phyloP scores from a whole-genome alignment of 2,797 vertebrate genomes.

The Numenius phaeopus region DNA sequence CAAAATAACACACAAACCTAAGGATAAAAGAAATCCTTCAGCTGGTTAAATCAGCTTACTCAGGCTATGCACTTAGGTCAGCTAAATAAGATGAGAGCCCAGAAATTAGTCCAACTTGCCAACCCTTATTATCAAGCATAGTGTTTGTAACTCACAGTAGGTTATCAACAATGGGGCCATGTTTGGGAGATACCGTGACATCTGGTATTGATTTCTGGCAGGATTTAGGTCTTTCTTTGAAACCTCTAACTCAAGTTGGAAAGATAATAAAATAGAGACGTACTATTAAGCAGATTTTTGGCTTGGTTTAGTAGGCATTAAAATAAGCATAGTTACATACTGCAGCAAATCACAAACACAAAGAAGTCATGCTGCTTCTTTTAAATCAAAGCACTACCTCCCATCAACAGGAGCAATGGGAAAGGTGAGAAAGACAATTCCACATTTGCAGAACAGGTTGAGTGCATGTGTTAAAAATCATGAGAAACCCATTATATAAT shows the following conservation, averaged over 20 bases:
- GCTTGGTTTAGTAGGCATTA: neutral
- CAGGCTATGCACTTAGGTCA: neutral
- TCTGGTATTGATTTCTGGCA: conserved; percentile 40
- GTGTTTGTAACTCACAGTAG: conserved; percentile 28
- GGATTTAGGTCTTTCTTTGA: neutral
- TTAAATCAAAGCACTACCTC: neutral
- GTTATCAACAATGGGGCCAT: neutral
- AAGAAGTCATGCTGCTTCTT: neutral
- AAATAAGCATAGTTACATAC: neutral
- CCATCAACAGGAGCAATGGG: neutral
- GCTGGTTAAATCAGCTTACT: neutral
- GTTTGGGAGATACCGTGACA: neutral
- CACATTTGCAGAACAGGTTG: neutral
- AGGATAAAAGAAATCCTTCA: neutral
- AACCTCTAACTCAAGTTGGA: neutral
- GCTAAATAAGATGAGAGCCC: neutral
- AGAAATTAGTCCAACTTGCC: conserved; percentile 19
- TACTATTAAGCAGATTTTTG: neutral
- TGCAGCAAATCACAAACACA: neutral
- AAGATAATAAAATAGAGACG: neutral
- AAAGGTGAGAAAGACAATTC: neutral
- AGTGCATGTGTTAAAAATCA: neutral
- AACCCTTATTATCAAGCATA: conserved; percentile 19
- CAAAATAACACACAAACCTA: neutral
- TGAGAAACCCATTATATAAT: neutral